Evolutionary conservation across 2,113 vertebrate species (phyloP).

Genomic region (Struthidea cinerea): DNA sequence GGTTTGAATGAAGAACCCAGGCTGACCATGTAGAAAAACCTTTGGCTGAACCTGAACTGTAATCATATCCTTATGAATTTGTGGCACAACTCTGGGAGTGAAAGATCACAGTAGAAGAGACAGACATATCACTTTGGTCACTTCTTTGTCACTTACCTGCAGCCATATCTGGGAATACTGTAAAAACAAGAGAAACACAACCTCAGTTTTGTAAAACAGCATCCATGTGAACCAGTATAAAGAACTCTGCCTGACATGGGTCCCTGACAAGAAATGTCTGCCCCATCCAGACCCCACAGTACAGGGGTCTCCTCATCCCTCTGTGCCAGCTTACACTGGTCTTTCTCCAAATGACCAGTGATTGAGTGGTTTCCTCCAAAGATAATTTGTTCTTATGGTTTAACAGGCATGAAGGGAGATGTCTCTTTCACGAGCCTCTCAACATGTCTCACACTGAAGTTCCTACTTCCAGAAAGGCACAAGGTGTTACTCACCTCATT

Average conservation of each 20-base stretch:
- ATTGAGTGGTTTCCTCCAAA: not conserved
- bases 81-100: not conserved
- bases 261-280: not conserved
- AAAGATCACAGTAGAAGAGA: not conserved
- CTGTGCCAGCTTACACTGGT: not conserved
- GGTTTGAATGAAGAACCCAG: not conserved
- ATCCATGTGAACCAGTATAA: not conserved
- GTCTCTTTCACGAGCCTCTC: not conserved
- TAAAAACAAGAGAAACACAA: not conserved
- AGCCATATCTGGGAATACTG: conserved; percentile 44
- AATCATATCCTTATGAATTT: not conserved
- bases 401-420: not conserved
- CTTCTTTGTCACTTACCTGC: not conserved
- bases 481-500: not conserved
- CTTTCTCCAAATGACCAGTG: not conserved
- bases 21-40: not conserved
- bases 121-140: not conserved
- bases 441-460: not conserved
- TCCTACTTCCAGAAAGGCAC: not conserved
- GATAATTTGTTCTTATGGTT: not conserved
- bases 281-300: not conserved
- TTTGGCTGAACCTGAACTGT: not conserved
- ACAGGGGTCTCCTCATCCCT: not conserved
- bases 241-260: not conserved
- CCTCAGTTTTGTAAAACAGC: not conserved